Conservation (phyloP, 2,797 vertebrate genomes). For the Aselliscus stoliczkanus region DNA sequence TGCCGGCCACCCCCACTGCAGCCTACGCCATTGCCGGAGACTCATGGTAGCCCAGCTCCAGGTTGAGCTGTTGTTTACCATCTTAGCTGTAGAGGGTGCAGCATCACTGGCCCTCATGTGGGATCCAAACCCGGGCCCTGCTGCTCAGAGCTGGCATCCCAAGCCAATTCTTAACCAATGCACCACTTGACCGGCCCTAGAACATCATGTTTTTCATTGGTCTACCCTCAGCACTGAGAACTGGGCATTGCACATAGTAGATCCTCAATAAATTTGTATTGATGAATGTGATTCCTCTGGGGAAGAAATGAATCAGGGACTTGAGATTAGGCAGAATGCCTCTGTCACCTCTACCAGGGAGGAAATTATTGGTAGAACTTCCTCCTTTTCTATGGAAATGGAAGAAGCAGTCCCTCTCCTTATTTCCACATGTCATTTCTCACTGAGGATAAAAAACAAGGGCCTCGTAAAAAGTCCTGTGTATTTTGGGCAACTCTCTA, state of each 20-base stretch:
- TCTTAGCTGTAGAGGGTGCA: too few species aligned
- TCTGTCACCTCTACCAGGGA: fast-evolving
- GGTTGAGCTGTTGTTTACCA: too few species aligned
- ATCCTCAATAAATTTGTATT: neutral
- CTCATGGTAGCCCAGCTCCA: too few species aligned
- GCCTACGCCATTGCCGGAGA: too few species aligned
- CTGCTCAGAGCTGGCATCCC: too few species aligned
- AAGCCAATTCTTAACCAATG: too few species aligned
- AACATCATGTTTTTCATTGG: neutral
- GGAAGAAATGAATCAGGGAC: neutral
- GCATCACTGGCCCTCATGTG: too few species aligned
- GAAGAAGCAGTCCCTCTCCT: neutral
- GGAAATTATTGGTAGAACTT: neutral
- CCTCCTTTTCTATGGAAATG: neutral
- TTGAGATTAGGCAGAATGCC: neutral
- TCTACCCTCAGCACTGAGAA: neutral
- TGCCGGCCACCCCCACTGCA: too few species aligned
- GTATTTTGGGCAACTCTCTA: neutral
- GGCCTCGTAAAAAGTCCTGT: neutral
- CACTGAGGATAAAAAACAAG: neutral
- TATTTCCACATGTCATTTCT: neutral
- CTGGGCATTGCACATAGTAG: fast-evolving
- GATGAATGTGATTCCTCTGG: neutral
- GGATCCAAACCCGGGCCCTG: too few species aligned
- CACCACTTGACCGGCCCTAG: too few species aligned